These are phyloP conservation scores for Edolisoma coerulescens DNA, from an alignment of 2,113 vertebrate genomes.

Conservation along the genomic window DNA sequence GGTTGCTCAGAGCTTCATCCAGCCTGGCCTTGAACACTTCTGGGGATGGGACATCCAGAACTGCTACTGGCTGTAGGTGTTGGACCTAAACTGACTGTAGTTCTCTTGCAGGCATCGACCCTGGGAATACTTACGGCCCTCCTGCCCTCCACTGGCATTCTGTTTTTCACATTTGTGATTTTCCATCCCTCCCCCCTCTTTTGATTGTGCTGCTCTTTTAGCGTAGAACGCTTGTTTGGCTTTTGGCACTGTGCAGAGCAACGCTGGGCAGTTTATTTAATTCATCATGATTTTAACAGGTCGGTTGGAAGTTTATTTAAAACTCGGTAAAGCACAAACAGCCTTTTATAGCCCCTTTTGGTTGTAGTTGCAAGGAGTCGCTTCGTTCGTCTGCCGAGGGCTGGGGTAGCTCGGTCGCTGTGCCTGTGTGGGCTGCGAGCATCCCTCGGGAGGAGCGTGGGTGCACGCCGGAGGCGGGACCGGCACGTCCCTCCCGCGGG, in stretches of 20 bases:
- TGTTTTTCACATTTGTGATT: not conserved
- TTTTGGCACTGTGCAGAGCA: not conserved
- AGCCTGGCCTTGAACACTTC: not conserved
- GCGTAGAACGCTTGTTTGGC: not conserved
- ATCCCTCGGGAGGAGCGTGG: not conserved
- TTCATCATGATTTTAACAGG: fast-evolving
- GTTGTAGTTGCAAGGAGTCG: fast-evolving
- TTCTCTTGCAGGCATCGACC: not conserved
- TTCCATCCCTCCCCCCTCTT: fast-evolving
- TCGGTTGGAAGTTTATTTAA: not conserved
- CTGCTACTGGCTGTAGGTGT: not conserved
- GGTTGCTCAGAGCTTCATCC: not conserved
- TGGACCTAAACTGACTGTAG: fast-evolving
- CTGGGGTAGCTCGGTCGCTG: not conserved
- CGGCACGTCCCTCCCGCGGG: too few relatives aligned
- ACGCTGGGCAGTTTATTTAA: not conserved
- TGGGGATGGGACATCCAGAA: not conserved
- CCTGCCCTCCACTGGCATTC: fast-evolving
- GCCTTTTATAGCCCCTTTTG: not conserved
- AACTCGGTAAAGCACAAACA: not conserved
- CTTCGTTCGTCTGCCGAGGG: fast-evolving
- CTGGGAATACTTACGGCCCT: fast-evolving
- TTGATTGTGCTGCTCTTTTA: not conserved
- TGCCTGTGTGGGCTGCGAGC: fast-evolving
- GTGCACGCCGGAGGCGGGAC: not conserved